Conservation (phyloP, 2,888 invertebrate genomes). For the Ophioninae sp. region DNA sequence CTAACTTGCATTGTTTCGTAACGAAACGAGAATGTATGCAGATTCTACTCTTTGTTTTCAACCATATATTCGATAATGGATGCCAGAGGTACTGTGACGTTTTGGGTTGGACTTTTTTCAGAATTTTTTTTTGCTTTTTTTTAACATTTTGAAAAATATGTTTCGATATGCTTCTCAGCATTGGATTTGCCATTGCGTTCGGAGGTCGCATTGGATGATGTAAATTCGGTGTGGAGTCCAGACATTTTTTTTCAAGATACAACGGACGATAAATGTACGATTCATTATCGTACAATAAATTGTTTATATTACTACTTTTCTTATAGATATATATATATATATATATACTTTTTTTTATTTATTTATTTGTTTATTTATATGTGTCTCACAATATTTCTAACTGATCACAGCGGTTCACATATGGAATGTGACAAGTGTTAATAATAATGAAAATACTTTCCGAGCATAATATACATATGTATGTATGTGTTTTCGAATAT, state of each 20-base stretch:
- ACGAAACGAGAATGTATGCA: background rate
- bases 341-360: constrained; percentile 19
- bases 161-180: constrained; percentile 32
- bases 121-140: constrained; percentile 1
- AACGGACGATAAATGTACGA: constrained; percentile 21
- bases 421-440: constrained; percentile 66
- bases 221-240: constrained; percentile 25
- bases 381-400: constrained; percentile 55
- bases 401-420: constrained; percentile 68
- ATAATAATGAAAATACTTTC: constrained; percentile 60
- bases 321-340: constrained; percentile 42
- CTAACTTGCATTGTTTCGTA: constrained; percentile 32
- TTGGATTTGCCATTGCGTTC: constrained; percentile 14
- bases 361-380: constrained; percentile 13
- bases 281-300: constrained; percentile 35
- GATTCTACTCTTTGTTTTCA: constrained; percentile 33
- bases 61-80: constrained; percentile 7
- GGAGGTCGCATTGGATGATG: constrained; percentile 5
- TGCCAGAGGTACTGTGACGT: background rate
- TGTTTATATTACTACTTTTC: constrained; percentile 45
- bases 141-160: constrained; percentile 29
- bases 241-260: background rate
- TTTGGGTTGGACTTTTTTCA: constrained; percentile 19
- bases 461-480: constrained; percentile 20
- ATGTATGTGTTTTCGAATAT: background rate